These are phyloP conservation scores for Trimorus sp. DNA, from an alignment of 2,888 invertebrate genomes.

Conservation along the genomic window DNA sequence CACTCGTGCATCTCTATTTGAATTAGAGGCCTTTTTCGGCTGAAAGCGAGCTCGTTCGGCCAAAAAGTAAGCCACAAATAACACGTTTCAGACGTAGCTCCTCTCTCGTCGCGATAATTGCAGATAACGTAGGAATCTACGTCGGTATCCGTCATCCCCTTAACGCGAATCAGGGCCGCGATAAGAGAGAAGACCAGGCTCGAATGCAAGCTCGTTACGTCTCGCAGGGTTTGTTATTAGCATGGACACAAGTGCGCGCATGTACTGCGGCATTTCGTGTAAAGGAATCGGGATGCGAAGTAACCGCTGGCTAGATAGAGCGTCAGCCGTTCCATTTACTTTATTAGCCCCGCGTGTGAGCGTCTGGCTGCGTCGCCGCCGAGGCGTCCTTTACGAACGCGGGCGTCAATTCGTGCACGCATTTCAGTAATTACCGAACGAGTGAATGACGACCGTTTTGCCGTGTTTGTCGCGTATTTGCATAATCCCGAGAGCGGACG, in stretches of 20 bases:
- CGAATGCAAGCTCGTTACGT: conserved; percentile 59
- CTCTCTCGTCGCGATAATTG: no score
- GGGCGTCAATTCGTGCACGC: conserved; percentile 37
- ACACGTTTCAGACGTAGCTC: no score
- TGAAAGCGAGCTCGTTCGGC: no score
- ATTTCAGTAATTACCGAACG: conserved; percentile 38
- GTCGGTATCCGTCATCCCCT: conserved; percentile 34
- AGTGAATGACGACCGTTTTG: conserved; percentile 30
- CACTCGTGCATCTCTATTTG: no score
- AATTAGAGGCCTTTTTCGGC: no score
- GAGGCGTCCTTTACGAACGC: conserved; percentile 28
- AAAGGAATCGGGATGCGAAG: conserved; percentile 45
- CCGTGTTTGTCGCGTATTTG: not conserved
- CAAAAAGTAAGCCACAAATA: no score
- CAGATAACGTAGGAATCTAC: conserved; percentile 43
- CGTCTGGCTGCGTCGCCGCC: conserved; percentile 30
- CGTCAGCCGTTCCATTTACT: conserved; percentile 52
- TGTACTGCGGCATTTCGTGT: conserved; percentile 17
- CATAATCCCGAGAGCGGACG: not conserved
- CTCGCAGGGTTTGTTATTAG: conserved; percentile 56
- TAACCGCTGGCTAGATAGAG: conserved; percentile 48
- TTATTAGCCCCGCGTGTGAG: conserved; percentile 46
- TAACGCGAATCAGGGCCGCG: conserved; percentile 56
- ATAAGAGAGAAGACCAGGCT: conserved; percentile 51
- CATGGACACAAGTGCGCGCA: conserved; percentile 24